Evolutionary conservation across 2,797 vertebrate genomes (phyloP), one percentile per base, ranked within the genome.

Genomic region (Melanitta fusca): DNA sequence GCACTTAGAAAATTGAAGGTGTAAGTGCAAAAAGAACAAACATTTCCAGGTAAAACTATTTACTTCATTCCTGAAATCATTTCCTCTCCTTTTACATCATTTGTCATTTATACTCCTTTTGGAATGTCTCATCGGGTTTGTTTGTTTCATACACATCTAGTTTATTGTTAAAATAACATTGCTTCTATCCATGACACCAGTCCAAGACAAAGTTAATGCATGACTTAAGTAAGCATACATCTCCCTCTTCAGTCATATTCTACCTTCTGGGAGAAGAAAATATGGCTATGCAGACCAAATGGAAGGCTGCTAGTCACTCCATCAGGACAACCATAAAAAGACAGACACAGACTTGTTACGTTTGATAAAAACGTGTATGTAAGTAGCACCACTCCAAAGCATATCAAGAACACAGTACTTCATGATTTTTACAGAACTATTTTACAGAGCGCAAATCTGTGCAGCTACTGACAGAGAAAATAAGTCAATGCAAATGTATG

Each of bases 401-500:
- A 69, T 9, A 65, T 6, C 24, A 78, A 84, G 43, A 72, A 61
- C 3, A 38, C 9, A 65, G 7, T 8, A 15, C 6, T 41, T 71
- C 2, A 24, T 25, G 25, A 38, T 9, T 7, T 80, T 78, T 45
- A 54, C 14, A 34, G 8, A 68, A 64, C 4, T 39, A 32, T 51
- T 72, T 49, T 43, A 19, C 32, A 54, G 47, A 71, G 24, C 21
- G 43, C 9, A 28, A 36, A 34, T 2, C 22, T 43, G 24, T 28
- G 49, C 49, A 51, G 54, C 34, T 3, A 2, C 11, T 72, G 30
- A 45, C 5, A 45, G 43, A 28, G 32, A 68, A 68, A 15, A 51
- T 5, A 4, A 0, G 0, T 27, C 73, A 60, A 11, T 20, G 28
- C 17, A 89, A 27, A 80, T 41, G 28, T 34, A 25, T 2, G 0